Base-by-base conservation (phyloP, 2,797 vertebrate genomes). In the Synaphobranchus kaupii region DNA sequence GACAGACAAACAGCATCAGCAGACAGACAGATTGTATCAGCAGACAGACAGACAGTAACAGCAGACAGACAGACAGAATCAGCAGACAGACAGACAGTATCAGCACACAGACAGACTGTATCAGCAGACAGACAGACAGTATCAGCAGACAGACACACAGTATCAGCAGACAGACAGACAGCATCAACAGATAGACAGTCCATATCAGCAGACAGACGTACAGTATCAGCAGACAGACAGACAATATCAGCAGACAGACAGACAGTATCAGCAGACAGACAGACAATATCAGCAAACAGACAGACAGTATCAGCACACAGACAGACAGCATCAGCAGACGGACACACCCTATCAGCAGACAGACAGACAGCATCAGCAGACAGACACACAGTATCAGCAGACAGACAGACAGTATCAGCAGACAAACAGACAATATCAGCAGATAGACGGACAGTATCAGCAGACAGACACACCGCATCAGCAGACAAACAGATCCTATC, bases 291-390 rank as follows among this genome's bases (percentile, higher is more conserved):
- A 63, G 31, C 66, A 52, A 10, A 68, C 68, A 0, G 93, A 93
- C 84, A 93, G 89, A 89, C 91, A 83, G 93, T 85, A 91, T 90
- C 66, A 93, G 92, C 94, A 86, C 90, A 90, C 82, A 93, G 92
- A 89, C 94, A 90, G 92, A 89, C 94, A 95, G 34, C 81, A 94
- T 94, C 94, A 94, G 25, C 94, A 95, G 89, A 94, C 94, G 84
- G 95, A 95, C 44, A 91, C 92, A 28, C 94, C 95, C 92, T 94
- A 12, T 12, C 22, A 91, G 94, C 39, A 92, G 89, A 90, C 90
- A 83, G 93, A 39, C 39, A 39, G 39, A 39, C 39, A 0, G 39
- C 2, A 39, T 39, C 39, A 39, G 39, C 39, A 39, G 92, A 94
- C 20, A 92, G 92, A 89, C 94, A 90, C 92, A 89, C 94, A 95